phyloP scores from a whole-genome alignment of 2,113 vertebrate genomes.

The Todiramphus chloris region DNA sequence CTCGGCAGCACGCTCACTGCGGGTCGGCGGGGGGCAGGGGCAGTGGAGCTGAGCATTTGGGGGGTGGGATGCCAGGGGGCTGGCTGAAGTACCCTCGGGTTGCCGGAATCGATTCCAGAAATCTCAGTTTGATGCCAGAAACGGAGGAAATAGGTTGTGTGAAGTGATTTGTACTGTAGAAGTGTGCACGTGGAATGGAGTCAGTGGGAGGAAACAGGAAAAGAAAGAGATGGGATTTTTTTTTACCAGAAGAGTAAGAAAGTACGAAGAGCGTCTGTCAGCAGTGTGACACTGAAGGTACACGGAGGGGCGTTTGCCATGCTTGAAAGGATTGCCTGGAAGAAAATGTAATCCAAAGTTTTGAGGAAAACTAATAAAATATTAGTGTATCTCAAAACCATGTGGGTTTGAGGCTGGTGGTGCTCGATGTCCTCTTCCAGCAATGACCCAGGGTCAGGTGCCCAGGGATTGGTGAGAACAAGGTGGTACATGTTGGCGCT shows the following conservation, averaged over 20 bases:
- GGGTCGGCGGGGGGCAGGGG: background rate
- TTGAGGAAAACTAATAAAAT: background rate
- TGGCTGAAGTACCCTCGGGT: fast-evolving
- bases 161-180: background rate
- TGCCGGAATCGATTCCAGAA: fast-evolving
- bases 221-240: background rate
- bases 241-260: background rate
- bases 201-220: background rate
- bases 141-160: too few relatives aligned
- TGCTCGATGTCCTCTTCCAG: background rate
- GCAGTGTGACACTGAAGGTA: fast-evolving
- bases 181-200: fast-evolving
- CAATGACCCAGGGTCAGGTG: background rate
- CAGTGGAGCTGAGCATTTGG: too few relatives aligned
- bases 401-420: background rate
- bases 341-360: background rate
- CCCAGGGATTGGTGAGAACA: background rate
- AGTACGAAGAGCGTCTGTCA: background rate
- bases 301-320: too few relatives aligned
- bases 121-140: fast-evolving
- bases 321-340: background rate
- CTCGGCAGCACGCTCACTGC: fast-evolving
- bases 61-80: fast-evolving
- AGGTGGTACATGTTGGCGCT: fast-evolving
- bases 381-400: background rate